Evolutionary conservation across 2,797 vertebrate genomes (phyloP).

Genomic region (Labeo calbasu): DNA sequence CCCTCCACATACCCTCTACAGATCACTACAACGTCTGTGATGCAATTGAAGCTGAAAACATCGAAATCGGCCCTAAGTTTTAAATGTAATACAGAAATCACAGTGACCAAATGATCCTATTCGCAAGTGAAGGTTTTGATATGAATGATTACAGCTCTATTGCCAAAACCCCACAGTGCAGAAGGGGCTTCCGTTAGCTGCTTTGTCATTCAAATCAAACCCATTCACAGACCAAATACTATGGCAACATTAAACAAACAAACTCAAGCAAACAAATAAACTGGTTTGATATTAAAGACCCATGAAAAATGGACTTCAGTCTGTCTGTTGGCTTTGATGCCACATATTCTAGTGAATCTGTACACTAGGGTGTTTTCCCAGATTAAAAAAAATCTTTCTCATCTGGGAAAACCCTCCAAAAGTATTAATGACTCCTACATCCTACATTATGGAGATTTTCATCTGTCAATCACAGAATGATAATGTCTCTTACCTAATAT

Average conservation of each 20-base stretch:
- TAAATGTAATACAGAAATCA: constrained; percentile 3
- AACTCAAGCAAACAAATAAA: constrained; percentile 5
- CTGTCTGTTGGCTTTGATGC: not conserved
- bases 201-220: constrained; percentile 54
- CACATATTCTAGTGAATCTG: not conserved
- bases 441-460: not conserved
- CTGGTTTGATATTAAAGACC: not conserved
- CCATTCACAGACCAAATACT: constrained; percentile 33
- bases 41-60: constrained; percentile 45
- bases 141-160: constrained; percentile 4
- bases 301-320: not conserved
- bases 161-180: constrained; percentile 14
- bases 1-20: constrained; percentile 31
- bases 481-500: not conserved
- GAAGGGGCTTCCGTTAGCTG: not conserved
- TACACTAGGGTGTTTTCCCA: not conserved
- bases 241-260: constrained; percentile 53
- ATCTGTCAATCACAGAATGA: not conserved
- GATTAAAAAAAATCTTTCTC: not conserved
- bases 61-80: constrained; percentile 2
- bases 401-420: not conserved
- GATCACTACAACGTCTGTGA: constrained; percentile 26
- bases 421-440: not conserved
- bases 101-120: constrained; percentile 4
- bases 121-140: constrained; percentile 25